Evolutionary conservation across 2,113 vertebrate species (phyloP).

Genomic region (Macrotis lagotis): DNA sequence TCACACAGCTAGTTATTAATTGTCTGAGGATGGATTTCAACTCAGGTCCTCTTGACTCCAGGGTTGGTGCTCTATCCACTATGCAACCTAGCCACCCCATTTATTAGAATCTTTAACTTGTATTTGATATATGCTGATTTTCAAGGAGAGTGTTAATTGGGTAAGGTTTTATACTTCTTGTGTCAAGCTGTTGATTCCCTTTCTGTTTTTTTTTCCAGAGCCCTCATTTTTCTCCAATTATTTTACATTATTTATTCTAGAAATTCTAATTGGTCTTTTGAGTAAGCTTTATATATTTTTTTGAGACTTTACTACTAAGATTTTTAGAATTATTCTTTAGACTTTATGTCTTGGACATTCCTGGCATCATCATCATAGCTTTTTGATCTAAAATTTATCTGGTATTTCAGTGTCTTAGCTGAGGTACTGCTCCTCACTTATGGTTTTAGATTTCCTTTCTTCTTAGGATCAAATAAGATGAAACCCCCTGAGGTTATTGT

Average conservation of each 20-base stretch:
- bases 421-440: not conserved
- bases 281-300: not conserved
- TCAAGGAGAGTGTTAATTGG: not conserved
- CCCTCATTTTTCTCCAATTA: not conserved
- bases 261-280: not conserved
- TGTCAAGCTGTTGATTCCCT: not conserved
- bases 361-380: not conserved
- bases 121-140: not conserved
- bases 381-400: not conserved
- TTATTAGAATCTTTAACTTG: not conserved
- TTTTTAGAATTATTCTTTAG: not conserved
- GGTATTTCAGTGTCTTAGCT: not conserved
- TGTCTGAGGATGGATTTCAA: no score
- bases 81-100: no score
- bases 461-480: not conserved
- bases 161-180: not conserved
- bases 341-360: not conserved
- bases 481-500: not conserved
- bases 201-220: not conserved
- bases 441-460: not conserved
- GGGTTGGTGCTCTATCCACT: no score
- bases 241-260: not conserved
- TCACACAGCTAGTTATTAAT: no score
- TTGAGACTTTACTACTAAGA: not conserved
- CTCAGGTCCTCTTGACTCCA: no score